phyloP scores from a whole-genome alignment of 2,113 vertebrate genomes.

The Pseudopipra pipra region DNA sequence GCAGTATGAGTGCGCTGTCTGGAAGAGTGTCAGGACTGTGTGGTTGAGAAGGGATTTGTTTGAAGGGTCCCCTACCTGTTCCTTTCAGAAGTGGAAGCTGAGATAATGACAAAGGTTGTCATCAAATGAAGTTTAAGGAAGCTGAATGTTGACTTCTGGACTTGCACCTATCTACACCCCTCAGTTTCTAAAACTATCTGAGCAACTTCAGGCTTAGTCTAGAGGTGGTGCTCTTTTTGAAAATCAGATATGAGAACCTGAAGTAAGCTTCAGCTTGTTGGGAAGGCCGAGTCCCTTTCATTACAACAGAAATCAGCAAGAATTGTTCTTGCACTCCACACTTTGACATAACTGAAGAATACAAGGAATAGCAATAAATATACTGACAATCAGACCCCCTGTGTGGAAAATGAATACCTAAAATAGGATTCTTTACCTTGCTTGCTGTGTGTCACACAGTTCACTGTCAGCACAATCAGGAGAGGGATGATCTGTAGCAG shows the following conservation, averaged over 20 bases:
- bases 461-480: not conserved
- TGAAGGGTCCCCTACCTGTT: not conserved
- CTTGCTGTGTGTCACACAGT: not conserved
- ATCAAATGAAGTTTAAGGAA: not conserved
- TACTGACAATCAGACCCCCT: rapidly evolving
- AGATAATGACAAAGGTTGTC: not conserved
- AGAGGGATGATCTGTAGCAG: not conserved
- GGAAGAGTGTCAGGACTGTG: rapidly evolving
- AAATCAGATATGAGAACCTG: not conserved
- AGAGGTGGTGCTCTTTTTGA: not conserved
- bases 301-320: not conserved
- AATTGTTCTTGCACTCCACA: not conserved
- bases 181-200: not conserved
- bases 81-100: not conserved
- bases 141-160: not conserved
- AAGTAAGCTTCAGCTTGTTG: not conserved
- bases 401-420: not conserved
- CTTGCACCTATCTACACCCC: not conserved
- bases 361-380: not conserved
- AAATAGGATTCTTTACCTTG: not conserved
- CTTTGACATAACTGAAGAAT: not conserved
- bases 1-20: not conserved
- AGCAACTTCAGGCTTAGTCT: not conserved
- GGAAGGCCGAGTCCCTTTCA: not conserved
- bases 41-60: not conserved